phyloP scores from a whole-genome alignment of 2,888 invertebrate genomes.

The Perdita meconis region DNA sequence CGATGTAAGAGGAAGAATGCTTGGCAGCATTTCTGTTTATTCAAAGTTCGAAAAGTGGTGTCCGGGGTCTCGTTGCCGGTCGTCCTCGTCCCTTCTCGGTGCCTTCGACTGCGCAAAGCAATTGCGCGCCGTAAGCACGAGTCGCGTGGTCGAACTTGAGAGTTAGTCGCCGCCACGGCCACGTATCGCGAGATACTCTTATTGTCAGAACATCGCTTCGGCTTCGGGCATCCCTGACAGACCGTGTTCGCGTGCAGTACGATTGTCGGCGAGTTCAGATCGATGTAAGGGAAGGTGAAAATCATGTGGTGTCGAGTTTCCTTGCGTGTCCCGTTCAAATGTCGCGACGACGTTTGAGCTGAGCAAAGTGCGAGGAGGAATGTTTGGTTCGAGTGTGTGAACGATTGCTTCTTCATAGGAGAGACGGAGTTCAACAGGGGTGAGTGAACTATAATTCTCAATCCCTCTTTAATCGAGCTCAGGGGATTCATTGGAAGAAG shows the following conservation, averaged over 20 bases:
- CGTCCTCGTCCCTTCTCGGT: constrained; percentile 38
- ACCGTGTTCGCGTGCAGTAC: background rate
- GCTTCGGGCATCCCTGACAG: background rate
- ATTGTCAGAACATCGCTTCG: constrained; percentile 28
- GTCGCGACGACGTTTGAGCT: too few species aligned
- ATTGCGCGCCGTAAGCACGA: constrained; percentile 65
- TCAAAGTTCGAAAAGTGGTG: constrained; percentile 13
- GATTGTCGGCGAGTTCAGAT: constrained; percentile 7
- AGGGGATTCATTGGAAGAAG: too few species aligned
- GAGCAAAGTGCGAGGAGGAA: background rate
- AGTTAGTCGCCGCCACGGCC: constrained; percentile 70
- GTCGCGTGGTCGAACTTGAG: constrained; percentile 70
- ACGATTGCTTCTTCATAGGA: background rate
- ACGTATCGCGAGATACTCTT: constrained; percentile 65
- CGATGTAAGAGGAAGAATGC: background rate
- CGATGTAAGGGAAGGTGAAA: constrained; percentile 17
- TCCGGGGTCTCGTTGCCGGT: constrained; percentile 22
- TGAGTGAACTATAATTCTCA: constrained; percentile 8
- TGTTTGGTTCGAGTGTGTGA: background rate
- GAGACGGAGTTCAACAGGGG: background rate
- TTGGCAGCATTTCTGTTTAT: constrained; percentile 1
- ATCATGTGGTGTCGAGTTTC: constrained; percentile 27
- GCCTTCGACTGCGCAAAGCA: constrained; percentile 66
- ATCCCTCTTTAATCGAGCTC: background rate
- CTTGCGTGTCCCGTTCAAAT: background rate